Percentiles rank a stretch among this genome's conserved stretches.
Evolutionary conservation across 2,888 invertebrate species (phyloP).

Genomic region (Macrosoma leucophasiata): DNA sequence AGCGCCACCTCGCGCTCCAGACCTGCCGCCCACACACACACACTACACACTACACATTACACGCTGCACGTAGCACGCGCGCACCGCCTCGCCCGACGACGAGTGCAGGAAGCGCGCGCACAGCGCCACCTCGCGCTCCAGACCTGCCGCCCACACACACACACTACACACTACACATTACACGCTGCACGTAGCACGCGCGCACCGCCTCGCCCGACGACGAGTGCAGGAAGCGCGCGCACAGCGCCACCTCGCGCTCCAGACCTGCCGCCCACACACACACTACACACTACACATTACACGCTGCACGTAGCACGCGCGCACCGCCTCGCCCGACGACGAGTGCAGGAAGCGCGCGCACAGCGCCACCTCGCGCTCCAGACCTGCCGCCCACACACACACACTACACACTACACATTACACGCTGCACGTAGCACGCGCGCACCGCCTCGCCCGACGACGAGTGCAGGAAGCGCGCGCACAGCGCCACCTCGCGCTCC

Average conservation of each 20-base stretch:
- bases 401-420: too few relatives aligned
- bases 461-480: conserved; percentile 46
- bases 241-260: conserved; percentile 49
- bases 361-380: conserved; percentile 50
- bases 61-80: conserved; percentile 58
- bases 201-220: conserved; percentile 49
- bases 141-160: conserved; percentile 28
- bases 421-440: conserved; percentile 55
- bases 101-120: conserved; percentile 49
- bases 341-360: conserved; percentile 49
- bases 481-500: conserved; percentile 49
- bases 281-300: too few relatives aligned
- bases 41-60: too few relatives aligned
- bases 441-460: conserved; percentile 49
- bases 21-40: conserved; percentile 27
- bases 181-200: conserved; percentile 55
- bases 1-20: conserved; percentile 52
- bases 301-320: conserved; percentile 59
- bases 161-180: too few relatives aligned
- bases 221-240: conserved; percentile 46
- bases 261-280: conserved; percentile 32
- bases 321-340: conserved; percentile 45
- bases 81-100: conserved; percentile 45
- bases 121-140: conserved; percentile 50
- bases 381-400: conserved; percentile 28